Conservation (phyloP, 2,888 invertebrate genomes). For the Ferdinandea cuprea region DNA sequence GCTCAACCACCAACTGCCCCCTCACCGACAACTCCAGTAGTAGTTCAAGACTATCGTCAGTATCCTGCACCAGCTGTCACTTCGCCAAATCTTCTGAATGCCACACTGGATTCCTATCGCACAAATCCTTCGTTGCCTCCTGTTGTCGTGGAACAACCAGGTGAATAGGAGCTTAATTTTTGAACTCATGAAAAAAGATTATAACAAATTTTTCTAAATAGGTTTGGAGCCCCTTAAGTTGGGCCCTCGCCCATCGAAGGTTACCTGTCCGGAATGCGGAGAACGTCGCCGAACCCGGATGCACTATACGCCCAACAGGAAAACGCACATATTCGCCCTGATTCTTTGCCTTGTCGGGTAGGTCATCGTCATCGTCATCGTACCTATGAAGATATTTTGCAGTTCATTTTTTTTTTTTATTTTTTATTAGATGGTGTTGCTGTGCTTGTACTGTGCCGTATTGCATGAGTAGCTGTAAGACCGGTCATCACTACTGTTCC, state of each 20-base stretch:
- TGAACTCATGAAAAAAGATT: background rate
- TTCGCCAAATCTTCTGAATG: slow-evolving; percentile 4
- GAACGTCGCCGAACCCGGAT: slow-evolving; percentile 79
- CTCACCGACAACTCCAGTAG: slow-evolving; percentile 8
- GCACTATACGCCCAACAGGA: slow-evolving; percentile 80
- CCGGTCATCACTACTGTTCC: slow-evolving; percentile 81
- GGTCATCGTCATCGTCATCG: slow-evolving; percentile 64
- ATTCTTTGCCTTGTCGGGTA: slow-evolving; percentile 80
- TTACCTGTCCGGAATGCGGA: slow-evolving; percentile 80
- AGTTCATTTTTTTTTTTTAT: slow-evolving; percentile 10
- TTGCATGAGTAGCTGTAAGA: slow-evolving; percentile 82
- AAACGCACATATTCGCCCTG: slow-evolving; percentile 80
- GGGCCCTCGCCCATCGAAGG: slow-evolving; percentile 80
- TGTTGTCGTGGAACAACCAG: slow-evolving; percentile 76
- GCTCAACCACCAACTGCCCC: slow-evolving; percentile 45
- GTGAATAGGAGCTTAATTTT: slow-evolving; percentile 64
- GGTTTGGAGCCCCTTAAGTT: slow-evolving; percentile 74
- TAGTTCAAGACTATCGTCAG: slow-evolving; percentile 6
- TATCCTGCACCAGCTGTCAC: slow-evolving; percentile 12
- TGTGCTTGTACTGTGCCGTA: slow-evolving; percentile 82
- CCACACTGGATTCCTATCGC: slow-evolving; percentile 25
- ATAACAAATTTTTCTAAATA: slow-evolving; percentile 21
- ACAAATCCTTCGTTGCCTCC: slow-evolving; percentile 26
- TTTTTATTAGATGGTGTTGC: slow-evolving; percentile 80
- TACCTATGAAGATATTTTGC: too few relatives aligned